These are phyloP conservation scores for Punctoribates punctum DNA, from an alignment of 2,888 invertebrate genomes.

Conservation along the genomic window DNA sequence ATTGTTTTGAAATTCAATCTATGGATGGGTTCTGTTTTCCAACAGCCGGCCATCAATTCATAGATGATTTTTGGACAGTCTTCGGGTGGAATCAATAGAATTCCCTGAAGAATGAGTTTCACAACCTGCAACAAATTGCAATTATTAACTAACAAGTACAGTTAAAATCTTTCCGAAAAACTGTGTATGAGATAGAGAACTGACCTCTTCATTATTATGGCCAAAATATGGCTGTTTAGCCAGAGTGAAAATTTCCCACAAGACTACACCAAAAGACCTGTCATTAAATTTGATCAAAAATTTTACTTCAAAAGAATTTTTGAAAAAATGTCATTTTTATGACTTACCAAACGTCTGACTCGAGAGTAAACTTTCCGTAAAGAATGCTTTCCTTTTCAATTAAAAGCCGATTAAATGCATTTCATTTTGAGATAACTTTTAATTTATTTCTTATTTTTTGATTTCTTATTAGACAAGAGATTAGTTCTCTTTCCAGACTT, in stretches of 20 bases:
- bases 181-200: no score
- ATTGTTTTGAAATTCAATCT: slow-evolving; percentile 70
- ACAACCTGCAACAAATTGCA: slow-evolving; percentile 63
- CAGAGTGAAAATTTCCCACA: slow-evolving; percentile 89
- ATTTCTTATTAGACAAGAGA: no score
- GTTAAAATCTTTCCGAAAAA: no score
- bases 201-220: slow-evolving; percentile 75
- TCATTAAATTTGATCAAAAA: background rate
- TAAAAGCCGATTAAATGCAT: no score
- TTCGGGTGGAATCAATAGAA: slow-evolving; percentile 72
- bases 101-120: slow-evolving; percentile 72
- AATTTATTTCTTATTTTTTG: no score
- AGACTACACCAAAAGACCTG: slow-evolving; percentile 75
- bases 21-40: slow-evolving; percentile 74
- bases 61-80: slow-evolving; percentile 69
- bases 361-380: slow-evolving; percentile 81
- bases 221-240: slow-evolving; percentile 92
- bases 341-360: slow-evolving; percentile 76
- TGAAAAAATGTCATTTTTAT: background rate
- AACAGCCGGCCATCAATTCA: slow-evolving; percentile 72
- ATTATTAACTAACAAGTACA: no score
- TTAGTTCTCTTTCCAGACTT: no score
- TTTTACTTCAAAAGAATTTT: background rate
- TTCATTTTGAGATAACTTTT: no score
- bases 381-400: slow-evolving; percentile 67